phyloP scores from a whole-genome alignment of 2,797 vertebrate genomes.

The Geotrypetes seraphini region DNA sequence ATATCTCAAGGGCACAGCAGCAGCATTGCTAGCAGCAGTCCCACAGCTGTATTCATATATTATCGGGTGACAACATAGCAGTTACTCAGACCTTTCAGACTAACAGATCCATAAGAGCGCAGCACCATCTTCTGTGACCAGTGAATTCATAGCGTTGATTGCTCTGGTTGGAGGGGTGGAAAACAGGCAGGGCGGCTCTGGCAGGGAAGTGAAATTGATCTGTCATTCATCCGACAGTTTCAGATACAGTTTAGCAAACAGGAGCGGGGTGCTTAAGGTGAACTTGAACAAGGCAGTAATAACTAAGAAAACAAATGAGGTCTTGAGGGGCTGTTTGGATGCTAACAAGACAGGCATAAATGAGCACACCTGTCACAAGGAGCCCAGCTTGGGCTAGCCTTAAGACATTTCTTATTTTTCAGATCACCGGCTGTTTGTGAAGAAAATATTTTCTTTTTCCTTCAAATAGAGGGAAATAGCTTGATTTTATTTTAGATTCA shows the following conservation, averaged over 20 bases:
- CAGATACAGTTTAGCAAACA: constrained; percentile 1
- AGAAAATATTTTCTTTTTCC: not conserved
- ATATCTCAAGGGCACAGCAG: constrained; percentile 1
- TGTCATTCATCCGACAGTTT: not conserved
- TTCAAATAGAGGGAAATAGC: not conserved
- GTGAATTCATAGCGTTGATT: constrained; percentile 2
- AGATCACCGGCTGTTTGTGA: not conserved
- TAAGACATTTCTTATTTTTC: not conserved
- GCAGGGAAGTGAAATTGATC: constrained; percentile 4
- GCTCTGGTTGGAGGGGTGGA: constrained; percentile 1
- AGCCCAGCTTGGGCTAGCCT: not conserved
- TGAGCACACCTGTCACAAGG: not conserved
- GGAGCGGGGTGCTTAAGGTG: not conserved
- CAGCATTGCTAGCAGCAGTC: too few species aligned
- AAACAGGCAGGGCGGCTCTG: constrained; percentile 1
- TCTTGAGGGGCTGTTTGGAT: not conserved
- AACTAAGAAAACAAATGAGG: not conserved
- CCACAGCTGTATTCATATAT: not conserved
- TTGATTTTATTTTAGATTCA: too few species aligned
- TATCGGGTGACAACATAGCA: not conserved
- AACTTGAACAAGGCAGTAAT: not conserved
- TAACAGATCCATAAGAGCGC: not conserved
- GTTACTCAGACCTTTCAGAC: not conserved
- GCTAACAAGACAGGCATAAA: not conserved
- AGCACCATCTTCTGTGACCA: not conserved